A percentile compares a stretch with the other conserved stretches of the same genome.
Evolutionary conservation across 2,113 vertebrate species (phyloP).

Genomic region (Aspiorhynchus laticeps): DNA sequence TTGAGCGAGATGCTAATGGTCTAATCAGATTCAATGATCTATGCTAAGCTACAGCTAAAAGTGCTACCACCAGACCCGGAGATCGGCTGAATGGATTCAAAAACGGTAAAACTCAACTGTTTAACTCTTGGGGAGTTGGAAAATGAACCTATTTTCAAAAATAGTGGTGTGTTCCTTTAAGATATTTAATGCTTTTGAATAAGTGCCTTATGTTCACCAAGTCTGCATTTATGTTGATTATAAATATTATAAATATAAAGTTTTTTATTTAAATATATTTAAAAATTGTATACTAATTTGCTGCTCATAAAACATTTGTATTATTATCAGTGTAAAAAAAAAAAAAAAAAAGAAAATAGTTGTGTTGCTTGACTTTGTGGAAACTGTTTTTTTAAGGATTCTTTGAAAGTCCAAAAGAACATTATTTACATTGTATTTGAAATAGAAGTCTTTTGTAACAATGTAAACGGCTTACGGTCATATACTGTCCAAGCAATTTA

Average conservation of each 20-base stretch:
- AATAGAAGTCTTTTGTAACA: neutral
- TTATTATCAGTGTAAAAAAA: neutral
- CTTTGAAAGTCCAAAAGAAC: neutral
- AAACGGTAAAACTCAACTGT: no score
- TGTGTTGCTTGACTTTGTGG: neutral
- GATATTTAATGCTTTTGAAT: neutral
- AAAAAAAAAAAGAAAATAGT: neutral
- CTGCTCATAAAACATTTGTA: neutral
- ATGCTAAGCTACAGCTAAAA: no score
- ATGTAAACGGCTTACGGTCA: neutral
- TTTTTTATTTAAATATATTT: neutral
- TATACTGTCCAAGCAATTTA: neutral
- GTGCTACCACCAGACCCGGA: no score
- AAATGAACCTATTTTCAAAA: no score
- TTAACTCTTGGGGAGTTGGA: no score
- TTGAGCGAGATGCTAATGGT: no score
- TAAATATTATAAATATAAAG: neutral
- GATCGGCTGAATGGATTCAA: no score
- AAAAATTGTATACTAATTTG: neutral
- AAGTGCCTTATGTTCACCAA: neutral
- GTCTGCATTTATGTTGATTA: neutral
- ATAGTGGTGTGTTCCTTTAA: no score
- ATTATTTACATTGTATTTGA: neutral
- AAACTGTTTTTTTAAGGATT: neutral
- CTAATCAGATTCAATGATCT: no score